Base-by-base conservation (phyloP, 92 coral and sea anemone species). In the Galaxea fascicularis region DNA sequence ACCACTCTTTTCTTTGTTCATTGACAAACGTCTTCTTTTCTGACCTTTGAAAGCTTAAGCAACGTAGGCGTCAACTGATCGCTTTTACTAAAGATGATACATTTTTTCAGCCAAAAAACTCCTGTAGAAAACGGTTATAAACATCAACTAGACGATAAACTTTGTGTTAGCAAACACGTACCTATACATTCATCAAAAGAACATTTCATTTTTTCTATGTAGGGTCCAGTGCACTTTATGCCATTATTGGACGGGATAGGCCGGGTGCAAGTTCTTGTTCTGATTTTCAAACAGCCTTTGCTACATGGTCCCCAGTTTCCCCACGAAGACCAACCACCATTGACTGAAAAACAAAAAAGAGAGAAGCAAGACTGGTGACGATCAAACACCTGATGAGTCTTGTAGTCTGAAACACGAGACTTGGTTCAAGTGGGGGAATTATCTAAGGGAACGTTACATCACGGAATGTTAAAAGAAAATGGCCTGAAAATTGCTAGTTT, bases 271-370 rank as follows among this genome's bases (percentile, higher is more conserved):
- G 53, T 69, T 53, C 85, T 64, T 71, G 39, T 54, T 66, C 76
- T 81, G 21, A n/a, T 67, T 26, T 81, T 81, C 16, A 31, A 49
- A 58, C 76, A 81, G 8, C 24, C 22, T 41, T 67, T 56, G 85
- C n/a, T 24, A 25, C 85, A 81, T 65, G 18, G 28, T 65, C 76
- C 78, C 85, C 85, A 81, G 77, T 27, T 47, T 64, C 83, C 83
- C 83, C 83, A 78, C 25, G 13, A 49, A 64, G 83, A 64, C 83
- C 83, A 78, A 67, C 83, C 83, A 62, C 83, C 83, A 9, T 24
- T 46, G 22, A 78, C 73, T 78, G 46, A 16, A 62, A 60, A n/a
- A 18, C 30, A 35, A 31, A 56, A 20, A 56, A 18, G 8, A 4
- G 8, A 26, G 22, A 49, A 7, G 44, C 67, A 62, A 62, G n/a